A percentile compares a stretch with the other conserved stretches of the same genome.
phyloP scores from a whole-genome alignment of 2,113 vertebrate species.

The Naja naja region DNA sequence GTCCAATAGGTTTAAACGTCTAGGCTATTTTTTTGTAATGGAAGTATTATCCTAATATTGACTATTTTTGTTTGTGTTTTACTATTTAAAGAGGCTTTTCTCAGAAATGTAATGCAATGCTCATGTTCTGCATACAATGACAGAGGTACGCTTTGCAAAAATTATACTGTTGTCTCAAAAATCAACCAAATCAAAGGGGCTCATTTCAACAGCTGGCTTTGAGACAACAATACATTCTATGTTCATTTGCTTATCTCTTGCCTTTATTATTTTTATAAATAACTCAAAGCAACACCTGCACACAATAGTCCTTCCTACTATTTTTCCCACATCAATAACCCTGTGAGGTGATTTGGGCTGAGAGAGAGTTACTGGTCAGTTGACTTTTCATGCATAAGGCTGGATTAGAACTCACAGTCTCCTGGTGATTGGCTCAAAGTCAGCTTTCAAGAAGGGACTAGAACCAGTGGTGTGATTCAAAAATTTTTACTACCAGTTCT shows the following conservation, averaged over 20 bases:
- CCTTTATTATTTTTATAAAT: too few species aligned
- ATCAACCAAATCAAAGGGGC: background rate
- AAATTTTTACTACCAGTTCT: too few species aligned
- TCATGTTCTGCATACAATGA: background rate
- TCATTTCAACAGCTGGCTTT: background rate
- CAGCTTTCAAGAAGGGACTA: background rate
- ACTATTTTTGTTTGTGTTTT: background rate
- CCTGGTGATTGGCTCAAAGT: background rate
- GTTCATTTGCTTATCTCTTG: too few species aligned
- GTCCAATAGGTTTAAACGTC: background rate
- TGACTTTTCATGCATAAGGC: background rate
- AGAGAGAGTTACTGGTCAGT: background rate
- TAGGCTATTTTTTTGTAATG: background rate
- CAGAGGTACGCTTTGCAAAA: background rate
- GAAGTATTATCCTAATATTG: background rate
- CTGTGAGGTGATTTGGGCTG: too few species aligned
- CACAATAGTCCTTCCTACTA: too few species aligned
- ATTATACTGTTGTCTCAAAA: background rate
- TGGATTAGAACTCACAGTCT: background rate
- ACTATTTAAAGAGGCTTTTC: background rate
- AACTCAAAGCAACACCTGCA: too few species aligned
- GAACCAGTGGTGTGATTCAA: too few species aligned
- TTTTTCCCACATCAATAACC: too few species aligned
- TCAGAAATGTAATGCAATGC: background rate
- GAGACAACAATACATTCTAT: background rate